These are phyloP conservation scores for Mus pahari DNA, from an alignment of 2,113 vertebrate species.

Conservation along the genomic window DNA sequence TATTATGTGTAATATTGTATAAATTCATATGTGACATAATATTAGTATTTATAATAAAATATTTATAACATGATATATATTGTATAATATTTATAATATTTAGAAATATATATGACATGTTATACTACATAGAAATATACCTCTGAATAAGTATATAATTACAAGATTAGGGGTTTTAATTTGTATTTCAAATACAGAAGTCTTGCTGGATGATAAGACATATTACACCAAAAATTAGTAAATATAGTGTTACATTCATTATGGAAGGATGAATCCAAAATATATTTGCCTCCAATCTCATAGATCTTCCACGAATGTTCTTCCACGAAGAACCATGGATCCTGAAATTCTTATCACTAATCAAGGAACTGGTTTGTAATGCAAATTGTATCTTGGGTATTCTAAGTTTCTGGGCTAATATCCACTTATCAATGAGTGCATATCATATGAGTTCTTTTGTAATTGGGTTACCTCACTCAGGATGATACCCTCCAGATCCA, in stretches of 20 bases:
- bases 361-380: background rate
- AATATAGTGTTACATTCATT: background rate
- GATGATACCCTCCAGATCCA: too few species aligned
- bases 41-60: too few species aligned
- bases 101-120: background rate
- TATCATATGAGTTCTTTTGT: too few species aligned
- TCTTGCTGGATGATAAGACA: background rate
- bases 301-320: background rate
- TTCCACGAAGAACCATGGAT: background rate
- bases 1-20: background rate
- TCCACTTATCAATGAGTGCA: too few species aligned
- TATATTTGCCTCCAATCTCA: background rate
- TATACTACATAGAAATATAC: conserved; percentile 9
- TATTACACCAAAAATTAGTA: background rate
- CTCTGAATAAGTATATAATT: background rate
- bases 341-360: background rate
- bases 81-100: background rate
- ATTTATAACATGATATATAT: background rate
- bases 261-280: background rate
- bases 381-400: too few species aligned
- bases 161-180: background rate
- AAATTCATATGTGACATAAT: background rate
- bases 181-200: background rate
- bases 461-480: too few species aligned
- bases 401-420: too few species aligned